Evolutionary conservation across 2,113 vertebrate species (phyloP), one percentile per base, ranked within the genome.

Genomic region (Silurus meridionalis): DNA sequence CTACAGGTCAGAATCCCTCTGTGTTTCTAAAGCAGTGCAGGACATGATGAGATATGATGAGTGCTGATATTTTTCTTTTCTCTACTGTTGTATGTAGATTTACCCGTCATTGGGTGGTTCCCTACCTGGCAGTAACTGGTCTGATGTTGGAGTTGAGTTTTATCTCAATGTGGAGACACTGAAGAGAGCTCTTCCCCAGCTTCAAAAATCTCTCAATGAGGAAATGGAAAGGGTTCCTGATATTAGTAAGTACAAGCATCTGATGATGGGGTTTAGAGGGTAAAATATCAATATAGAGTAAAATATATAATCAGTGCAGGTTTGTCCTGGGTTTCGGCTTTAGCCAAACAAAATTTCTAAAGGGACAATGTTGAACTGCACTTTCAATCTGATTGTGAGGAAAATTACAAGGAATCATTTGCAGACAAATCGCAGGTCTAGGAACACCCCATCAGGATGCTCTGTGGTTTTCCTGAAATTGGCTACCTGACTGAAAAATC

Each of bases 1-100:
- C 71, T 74, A 74, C 71, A 74, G 71, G 71, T 74, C 71, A 74
- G 71, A 74, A 17, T 74, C 37, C 28, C 17, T 48, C 28, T 50
- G 37, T 50, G 17, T 48, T 14, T 48, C 28, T 21, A 19, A 50
- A 74, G 61, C 61, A 8, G 9, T 64, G 61, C 15, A 74, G 71
- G 13, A 74, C 5, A 48, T 17, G 6, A 74, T 46, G 50, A 7
- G 28, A 74, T 10, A 37, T 37, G 37, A 37, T 37, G 2, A 37
- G 37, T 72, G 69, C 37, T 72, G 37, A 72, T 6, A 13, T 14
- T 19, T 72, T 72, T 72, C 69, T 74, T 10, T 17, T 48, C 71
- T 74, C 46, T 74, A 15, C 46, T 74, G 46, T 46, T 48, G 46
- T 50, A 74, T 74, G 11, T 72, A 72, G 69, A 37, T 74, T 46